A percentile compares a stretch with the other conserved stretches of the same genome.
Evolutionary conservation across 2,888 invertebrate genomes (phyloP).

Genomic region (Galerucella pusilla): DNA sequence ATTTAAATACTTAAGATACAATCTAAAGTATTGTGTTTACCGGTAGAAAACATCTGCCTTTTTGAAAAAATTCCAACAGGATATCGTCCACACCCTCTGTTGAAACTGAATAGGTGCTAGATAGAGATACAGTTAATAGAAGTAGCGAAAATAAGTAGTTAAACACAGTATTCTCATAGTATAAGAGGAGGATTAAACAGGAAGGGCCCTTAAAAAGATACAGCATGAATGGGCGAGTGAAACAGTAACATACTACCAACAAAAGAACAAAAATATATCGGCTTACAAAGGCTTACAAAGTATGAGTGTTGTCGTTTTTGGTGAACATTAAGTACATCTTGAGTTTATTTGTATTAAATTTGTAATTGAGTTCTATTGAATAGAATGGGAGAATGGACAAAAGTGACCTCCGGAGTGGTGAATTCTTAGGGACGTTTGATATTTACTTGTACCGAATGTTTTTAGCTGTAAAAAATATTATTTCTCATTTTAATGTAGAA

Average conservation of each 20-base stretch:
- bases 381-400: not conserved
- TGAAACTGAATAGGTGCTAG: constrained; percentile 41
- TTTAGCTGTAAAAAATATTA: not conserved
- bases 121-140: constrained; percentile 49
- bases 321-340: constrained; percentile 37
- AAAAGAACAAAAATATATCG: constrained; percentile 49
- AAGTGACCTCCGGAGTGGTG: constrained; percentile 6
- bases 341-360: constrained; percentile 36
- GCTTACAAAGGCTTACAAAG: constrained; percentile 46
- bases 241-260: constrained; percentile 49
- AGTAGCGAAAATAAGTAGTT: constrained; percentile 50
- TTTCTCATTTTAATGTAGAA: not conserved
- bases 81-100: constrained; percentile 42
- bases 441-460: not conserved
- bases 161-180: constrained; percentile 52
- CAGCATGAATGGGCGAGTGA: constrained; percentile 44
- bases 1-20: constrained; percentile 12
- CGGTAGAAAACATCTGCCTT: constrained; percentile 37
- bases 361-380: constrained; percentile 39
- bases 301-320: constrained; percentile 41
- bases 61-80: constrained; percentile 33
- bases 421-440: not conserved
- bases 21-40: constrained; percentile 30
- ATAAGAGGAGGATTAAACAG: constrained; percentile 53
- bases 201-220: constrained; percentile 45